phyloP scores from a whole-genome alignment of 2,888 invertebrate species.

The Dryocosmus kuriphilus region DNA sequence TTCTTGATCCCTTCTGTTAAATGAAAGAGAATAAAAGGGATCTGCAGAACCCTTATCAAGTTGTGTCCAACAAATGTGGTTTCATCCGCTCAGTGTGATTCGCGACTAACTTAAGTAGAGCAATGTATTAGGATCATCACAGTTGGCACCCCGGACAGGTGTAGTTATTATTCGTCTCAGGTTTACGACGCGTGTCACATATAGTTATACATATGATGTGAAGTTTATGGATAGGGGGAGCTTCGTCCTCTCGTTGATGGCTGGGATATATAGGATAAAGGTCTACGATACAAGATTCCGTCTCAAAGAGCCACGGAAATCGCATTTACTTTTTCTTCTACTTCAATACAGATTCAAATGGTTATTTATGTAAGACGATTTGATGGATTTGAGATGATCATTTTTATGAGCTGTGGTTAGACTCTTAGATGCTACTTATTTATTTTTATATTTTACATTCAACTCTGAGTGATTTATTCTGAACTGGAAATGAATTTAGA shows the following conservation, averaged over 20 bases:
- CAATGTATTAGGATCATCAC: conserved; percentile 27
- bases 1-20: neutral
- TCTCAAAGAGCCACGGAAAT: neutral
- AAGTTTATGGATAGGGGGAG: conserved; percentile 23
- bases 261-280: neutral
- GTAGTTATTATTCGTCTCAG: conserved; percentile 33
- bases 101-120: conserved; percentile 9
- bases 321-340: neutral
- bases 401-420: neutral
- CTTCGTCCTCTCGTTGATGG: neutral
- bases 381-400: neutral
- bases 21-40: neutral
- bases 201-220: conserved; percentile 27
- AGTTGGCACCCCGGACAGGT: conserved; percentile 13
- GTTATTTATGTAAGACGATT: neutral
- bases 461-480: no score
- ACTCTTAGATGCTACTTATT: neutral
- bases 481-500: no score
- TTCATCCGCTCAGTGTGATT: neutral
- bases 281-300: neutral
- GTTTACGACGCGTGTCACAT: conserved; percentile 28
- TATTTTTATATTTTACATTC: no score
- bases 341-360: neutral
- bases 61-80: neutral
- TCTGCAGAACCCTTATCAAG: conserved; percentile 6